Evolutionary conservation across 2,113 vertebrate species (phyloP).

Genomic region (Indri indri): DNA sequence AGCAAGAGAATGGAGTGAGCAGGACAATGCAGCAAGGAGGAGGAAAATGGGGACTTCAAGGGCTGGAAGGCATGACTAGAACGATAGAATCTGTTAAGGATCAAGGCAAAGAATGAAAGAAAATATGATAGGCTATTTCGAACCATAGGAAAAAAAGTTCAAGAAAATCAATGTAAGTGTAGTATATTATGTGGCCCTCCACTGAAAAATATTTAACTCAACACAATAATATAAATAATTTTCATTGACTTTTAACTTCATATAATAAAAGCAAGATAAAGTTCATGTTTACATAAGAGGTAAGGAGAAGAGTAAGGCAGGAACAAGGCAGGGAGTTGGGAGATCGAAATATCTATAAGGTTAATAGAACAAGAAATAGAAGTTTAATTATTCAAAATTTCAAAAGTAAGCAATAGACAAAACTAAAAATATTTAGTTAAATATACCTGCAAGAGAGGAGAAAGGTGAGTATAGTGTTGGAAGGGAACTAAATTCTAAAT

Average conservation of each 20-base stretch:
- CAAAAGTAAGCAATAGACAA: not conserved
- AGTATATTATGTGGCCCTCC: not conserved
- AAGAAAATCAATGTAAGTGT: not conserved
- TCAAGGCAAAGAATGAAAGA: not conserved
- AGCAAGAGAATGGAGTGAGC: not conserved
- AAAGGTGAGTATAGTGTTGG: not conserved
- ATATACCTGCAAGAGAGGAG: not conserved
- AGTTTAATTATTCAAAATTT: not conserved
- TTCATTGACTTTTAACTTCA: slow-evolving; percentile 3
- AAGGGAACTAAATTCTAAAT: not conserved
- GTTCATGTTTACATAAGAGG: not conserved
- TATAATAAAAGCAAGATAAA: not conserved
- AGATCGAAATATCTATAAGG: not conserved
- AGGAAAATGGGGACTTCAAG: not conserved
- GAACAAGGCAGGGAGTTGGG: not conserved
- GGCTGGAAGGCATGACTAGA: not conserved
- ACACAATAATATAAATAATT: not conserved
- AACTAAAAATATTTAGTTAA: not conserved
- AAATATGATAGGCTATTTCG: not conserved
- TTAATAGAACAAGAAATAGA: not conserved
- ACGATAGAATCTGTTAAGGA: not conserved
- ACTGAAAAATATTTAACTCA: not conserved
- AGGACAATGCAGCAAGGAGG: not conserved
- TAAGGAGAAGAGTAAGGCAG: not conserved
- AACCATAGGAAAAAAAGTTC: not conserved